phyloP scores from a whole-genome alignment of 92 coral and sea anemone genomes.

The Plumapathes pennacea region DNA sequence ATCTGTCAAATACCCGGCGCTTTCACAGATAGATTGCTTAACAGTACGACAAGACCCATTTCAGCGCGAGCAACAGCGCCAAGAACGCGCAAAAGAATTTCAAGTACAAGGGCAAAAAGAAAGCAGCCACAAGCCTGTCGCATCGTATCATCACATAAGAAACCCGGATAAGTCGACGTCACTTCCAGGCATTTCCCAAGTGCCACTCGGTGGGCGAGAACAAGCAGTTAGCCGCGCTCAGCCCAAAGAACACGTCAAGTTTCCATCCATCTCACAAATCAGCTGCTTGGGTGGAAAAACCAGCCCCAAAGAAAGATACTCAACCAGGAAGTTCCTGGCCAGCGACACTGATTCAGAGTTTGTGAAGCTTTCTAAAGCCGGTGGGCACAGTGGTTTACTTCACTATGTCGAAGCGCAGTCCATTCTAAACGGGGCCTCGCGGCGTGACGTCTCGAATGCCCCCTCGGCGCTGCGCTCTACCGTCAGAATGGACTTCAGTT shows the following conservation, averaged over 20 bases:
- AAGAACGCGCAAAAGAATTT: constrained; percentile 22
- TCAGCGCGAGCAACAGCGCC: neutral
- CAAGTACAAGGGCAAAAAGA: constrained; percentile 14
- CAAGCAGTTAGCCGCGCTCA: neutral
- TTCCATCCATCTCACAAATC: constrained; percentile 61
- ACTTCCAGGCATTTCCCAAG: constrained; percentile 58
- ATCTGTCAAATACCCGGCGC: constrained; percentile 15
- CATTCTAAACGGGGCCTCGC: constrained; percentile 24
- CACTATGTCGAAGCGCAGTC: constrained; percentile 42
- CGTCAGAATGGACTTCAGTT: constrained; percentile 29
- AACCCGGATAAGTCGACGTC: constrained; percentile 2
- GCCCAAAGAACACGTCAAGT: constrained; percentile 13
- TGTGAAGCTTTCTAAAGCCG: constrained; percentile 59
- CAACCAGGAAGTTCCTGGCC: constrained; percentile 20
- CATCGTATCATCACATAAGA: no score
- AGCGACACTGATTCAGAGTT: constrained; percentile 57
- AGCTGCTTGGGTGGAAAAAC: constrained; percentile 40
- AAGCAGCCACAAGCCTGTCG: no score
- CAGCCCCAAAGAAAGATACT: constrained; percentile 1
- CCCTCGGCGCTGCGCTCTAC: constrained; percentile 21
- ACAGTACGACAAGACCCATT: constrained; percentile 14
- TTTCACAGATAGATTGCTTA: constrained; percentile 34
- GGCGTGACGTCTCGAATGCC: constrained; percentile 15
- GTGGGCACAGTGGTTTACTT: constrained; percentile 66
- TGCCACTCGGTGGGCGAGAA: constrained; percentile 51